These are phyloP conservation scores for Dysdera silvatica DNA, from an alignment of 1,140 invertebrate species.

Conservation along the genomic window DNA sequence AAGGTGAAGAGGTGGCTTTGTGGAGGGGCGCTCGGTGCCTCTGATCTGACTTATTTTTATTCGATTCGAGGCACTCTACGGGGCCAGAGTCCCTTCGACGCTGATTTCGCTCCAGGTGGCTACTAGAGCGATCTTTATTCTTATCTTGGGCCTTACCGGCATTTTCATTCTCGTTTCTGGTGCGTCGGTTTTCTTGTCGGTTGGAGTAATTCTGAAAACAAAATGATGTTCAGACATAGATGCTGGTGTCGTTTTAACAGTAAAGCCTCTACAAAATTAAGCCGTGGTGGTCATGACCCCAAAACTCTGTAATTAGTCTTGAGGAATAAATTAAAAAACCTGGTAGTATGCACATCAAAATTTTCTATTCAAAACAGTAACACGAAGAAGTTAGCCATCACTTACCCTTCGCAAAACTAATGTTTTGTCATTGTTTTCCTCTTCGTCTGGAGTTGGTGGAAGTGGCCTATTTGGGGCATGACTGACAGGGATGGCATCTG, in stretches of 20 bases:
- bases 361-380: too few species aligned
- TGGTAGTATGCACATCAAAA: too few species aligned
- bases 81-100: conserved; percentile 25
- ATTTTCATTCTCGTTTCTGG: conserved; percentile 18
- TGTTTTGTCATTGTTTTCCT: conserved; percentile 71
- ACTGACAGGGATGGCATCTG: conserved; percentile 19
- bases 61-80: conserved; percentile 13
- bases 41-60: conserved; percentile 38
- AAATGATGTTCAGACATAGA: too few species aligned
- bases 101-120: conserved; percentile 27
- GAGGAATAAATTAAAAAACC: too few species aligned
- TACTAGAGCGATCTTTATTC: conserved; percentile 25
- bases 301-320: too few species aligned
- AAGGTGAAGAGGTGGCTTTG: conserved; percentile 34
- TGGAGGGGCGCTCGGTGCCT: conserved; percentile 31
- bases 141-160: conserved; percentile 15
- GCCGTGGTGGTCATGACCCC: too few species aligned
- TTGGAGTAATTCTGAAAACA: conserved; percentile 31
- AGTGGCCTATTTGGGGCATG: conserved; percentile 45
- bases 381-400: too few species aligned
- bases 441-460: conserved; percentile 68
- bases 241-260: too few species aligned
- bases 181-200: conserved; percentile 20
- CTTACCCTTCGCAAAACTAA: conserved; percentile 83
- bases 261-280: too few species aligned